phyloP scores from a whole-genome alignment of 2,888 invertebrate genomes.

The Folsomia candida region DNA sequence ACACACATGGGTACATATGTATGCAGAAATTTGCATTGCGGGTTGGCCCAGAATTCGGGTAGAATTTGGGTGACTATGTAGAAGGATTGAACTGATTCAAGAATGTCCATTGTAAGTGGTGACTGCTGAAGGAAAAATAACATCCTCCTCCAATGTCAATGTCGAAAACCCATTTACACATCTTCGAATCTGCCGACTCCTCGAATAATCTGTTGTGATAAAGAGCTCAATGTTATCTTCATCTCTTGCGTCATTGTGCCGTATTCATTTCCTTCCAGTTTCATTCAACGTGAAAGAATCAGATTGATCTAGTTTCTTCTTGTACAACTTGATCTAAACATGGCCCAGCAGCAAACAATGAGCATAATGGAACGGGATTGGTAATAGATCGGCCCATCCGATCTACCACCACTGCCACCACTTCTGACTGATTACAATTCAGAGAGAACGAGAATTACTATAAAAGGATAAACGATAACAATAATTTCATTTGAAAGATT shows the following conservation, averaged over 20 bases:
- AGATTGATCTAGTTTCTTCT: slow-evolving; percentile 2
- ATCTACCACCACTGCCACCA: too few relatives aligned
- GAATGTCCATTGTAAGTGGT: background rate
- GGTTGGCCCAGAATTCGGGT: background rate
- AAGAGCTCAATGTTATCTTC: background rate
- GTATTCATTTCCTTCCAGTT: background rate
- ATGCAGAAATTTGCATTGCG: background rate
- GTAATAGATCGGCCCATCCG: too few relatives aligned
- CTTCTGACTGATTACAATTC: background rate
- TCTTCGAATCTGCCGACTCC: slow-evolving; percentile 3
- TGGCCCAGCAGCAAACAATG: background rate
- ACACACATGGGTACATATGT: too few relatives aligned
- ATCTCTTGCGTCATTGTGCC: background rate
- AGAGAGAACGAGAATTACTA: background rate
- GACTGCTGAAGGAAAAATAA: background rate
- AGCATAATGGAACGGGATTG: background rate
- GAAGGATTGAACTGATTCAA: background rate
- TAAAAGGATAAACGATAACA: background rate
- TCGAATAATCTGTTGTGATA: slow-evolving; percentile 2
- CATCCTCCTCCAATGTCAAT: background rate
- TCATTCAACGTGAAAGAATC: background rate
- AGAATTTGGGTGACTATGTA: background rate
- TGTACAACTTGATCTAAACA: background rate
- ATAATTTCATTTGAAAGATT: background rate
- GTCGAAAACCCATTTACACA: background rate